Conservation (phyloP, 1,140 invertebrate genomes). For the Parasteatoda tepidariorum region DNA sequence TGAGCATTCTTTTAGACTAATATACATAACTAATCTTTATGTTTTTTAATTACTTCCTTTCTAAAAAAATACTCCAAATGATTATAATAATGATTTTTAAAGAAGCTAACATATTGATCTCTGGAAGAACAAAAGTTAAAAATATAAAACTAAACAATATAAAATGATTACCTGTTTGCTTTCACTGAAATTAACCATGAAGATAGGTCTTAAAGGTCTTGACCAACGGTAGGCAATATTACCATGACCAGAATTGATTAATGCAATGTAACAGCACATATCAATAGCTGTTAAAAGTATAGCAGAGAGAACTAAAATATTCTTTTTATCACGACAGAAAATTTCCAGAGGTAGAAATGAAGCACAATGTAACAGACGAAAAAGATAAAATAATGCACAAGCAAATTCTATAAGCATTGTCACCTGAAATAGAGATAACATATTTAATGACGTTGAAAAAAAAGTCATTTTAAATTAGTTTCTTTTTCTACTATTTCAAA, state of each 20-base stretch:
- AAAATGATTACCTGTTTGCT: conserved; percentile 69
- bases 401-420: conserved; percentile 69
- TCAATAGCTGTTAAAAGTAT: conserved; percentile 69
- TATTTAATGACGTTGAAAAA: not conserved
- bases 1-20: too few relatives aligned
- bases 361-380: conserved; percentile 68
- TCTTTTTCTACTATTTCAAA: too few relatives aligned
- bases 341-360: conserved; percentile 66
- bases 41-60: too few relatives aligned
- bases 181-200: conserved; percentile 72
- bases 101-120: too few relatives aligned
- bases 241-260: conserved; percentile 66
- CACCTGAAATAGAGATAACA: conserved; percentile 64
- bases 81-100: too few relatives aligned
- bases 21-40: too few relatives aligned
- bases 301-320: conserved; percentile 68
- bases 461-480: too few relatives aligned
- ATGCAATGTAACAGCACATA: conserved; percentile 68
- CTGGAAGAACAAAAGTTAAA: too few relatives aligned
- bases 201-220: conserved; percentile 70
- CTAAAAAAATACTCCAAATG: too few relatives aligned
- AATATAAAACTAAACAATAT: conserved; percentile 19
- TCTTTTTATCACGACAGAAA: conserved; percentile 71
- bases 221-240: conserved; percentile 68
- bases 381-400: conserved; percentile 68